Conservation (phyloP, 2,113 vertebrate species). For the Setophaga coronata region DNA sequence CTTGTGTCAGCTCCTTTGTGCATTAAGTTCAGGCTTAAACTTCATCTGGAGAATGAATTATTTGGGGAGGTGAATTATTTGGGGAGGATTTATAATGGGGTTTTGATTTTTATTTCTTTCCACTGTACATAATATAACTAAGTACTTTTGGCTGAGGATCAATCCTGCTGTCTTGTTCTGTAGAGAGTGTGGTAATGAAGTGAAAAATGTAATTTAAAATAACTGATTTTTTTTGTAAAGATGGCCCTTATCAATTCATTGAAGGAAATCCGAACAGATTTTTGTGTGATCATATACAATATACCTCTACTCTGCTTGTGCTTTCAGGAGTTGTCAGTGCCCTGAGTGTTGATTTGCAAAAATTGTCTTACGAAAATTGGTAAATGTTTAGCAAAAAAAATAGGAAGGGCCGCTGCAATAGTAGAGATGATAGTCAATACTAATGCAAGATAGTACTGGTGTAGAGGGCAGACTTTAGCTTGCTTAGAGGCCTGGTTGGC, state of each 20-base stretch:
- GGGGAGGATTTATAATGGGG: not conserved
- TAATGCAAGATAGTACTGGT: not conserved
- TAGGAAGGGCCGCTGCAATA: accelerated
- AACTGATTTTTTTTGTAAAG: not conserved
- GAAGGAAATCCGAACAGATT: not conserved
- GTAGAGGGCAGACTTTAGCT: not conserved
- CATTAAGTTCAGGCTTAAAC: not conserved
- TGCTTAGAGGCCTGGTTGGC: not conserved
- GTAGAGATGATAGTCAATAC: not conserved
- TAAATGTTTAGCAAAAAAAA: not conserved
- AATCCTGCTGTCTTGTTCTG: not conserved
- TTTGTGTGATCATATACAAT: not conserved
- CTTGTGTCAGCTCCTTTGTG: not conserved
- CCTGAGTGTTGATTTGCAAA: not conserved
- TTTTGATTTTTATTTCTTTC: not conserved
- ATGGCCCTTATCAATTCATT: not conserved
- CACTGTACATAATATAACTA: not conserved
- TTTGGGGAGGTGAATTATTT: not conserved
- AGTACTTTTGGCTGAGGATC: not conserved
- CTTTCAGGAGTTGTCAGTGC: not conserved
- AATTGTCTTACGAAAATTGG: not conserved
- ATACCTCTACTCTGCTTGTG: not conserved
- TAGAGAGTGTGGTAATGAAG: not conserved
- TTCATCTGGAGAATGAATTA: not conserved
- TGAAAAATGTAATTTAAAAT: not conserved